Percentiles rank a stretch among this genome's conserved stretches.
Conservation (phyloP, 2,113 vertebrate genomes). For the Danionella cerebrum region DNA sequence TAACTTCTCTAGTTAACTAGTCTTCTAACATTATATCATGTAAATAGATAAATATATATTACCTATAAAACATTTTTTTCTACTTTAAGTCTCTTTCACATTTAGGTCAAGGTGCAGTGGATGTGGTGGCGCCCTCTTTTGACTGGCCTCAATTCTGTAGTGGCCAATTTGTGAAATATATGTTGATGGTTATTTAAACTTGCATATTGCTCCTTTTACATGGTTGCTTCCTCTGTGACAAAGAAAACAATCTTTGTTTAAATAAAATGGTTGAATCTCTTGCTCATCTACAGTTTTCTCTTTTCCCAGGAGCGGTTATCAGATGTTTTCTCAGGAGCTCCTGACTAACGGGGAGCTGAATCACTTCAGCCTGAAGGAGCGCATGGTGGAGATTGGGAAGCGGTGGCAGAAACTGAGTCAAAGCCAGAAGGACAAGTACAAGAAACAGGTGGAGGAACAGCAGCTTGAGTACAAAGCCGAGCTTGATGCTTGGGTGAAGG, state of each 20-base stretch:
- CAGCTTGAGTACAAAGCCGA: constrained; percentile 68
- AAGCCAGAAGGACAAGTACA: constrained; percentile 70
- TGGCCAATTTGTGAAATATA: no score
- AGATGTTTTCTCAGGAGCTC: constrained; percentile 78
- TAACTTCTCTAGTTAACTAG: no score
- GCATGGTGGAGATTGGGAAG: constrained; percentile 76
- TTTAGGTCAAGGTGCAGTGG: no score
- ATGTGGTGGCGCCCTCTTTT: no score
- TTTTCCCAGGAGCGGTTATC: constrained; percentile 67
- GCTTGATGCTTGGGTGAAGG: constrained; percentile 71
- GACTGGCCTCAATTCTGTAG: no score
- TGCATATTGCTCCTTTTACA: background rate
- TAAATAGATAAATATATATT: no score
- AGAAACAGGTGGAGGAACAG: constrained; percentile 70
- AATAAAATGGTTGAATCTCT: no score
- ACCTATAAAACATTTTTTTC: no score
- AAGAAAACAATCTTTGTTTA: background rate
- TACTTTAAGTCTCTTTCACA: no score
- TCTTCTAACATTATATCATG: no score
- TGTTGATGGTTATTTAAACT: no score
- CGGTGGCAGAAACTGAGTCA: constrained; percentile 72
- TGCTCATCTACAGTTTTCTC: background rate
- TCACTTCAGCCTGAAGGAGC: constrained; percentile 73
- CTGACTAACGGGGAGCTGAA: constrained; percentile 72
- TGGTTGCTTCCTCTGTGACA: background rate